phyloP scores from a whole-genome alignment of 2,888 invertebrate genomes.

The Helobdella robusta region DNA sequence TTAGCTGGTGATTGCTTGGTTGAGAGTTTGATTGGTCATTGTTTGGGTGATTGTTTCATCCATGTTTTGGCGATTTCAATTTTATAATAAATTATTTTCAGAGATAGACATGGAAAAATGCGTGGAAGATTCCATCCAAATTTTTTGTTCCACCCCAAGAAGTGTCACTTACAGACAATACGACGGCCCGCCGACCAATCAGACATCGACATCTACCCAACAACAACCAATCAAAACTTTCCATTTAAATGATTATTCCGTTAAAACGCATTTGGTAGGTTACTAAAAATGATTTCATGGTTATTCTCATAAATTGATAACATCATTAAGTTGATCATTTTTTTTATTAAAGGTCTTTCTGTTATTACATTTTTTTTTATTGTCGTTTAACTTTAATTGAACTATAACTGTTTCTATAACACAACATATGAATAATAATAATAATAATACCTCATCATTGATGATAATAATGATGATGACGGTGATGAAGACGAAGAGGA shows the following conservation, averaged over 20 bases:
- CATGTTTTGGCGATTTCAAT: too few relatives aligned
- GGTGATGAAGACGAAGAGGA: too few relatives aligned
- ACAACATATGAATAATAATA: background rate
- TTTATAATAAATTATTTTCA: too few relatives aligned
- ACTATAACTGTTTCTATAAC: background rate
- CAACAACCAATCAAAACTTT: constrained; percentile 40
- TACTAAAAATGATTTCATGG: background rate
- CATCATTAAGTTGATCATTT: too few relatives aligned
- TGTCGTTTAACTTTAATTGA: background rate
- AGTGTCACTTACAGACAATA: constrained; percentile 78
- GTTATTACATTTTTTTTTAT: background rate
- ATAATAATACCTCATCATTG: background rate
- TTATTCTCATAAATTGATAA: background rate
- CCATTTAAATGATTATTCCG: constrained; percentile 44
- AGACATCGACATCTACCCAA: constrained; percentile 31
- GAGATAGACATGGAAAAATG: constrained; percentile 90
- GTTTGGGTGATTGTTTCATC: too few relatives aligned
- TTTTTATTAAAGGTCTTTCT: background rate
- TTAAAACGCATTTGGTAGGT: constrained; percentile 41
- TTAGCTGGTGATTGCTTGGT: background rate
- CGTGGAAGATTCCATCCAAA: constrained; percentile 74
- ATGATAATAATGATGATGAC: background rate
- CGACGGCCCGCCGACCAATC: constrained; percentile 43
- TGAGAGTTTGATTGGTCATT: too few relatives aligned
- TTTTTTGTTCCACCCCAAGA: constrained; percentile 74